These are phyloP conservation scores for Boleophthalmus pectinirostris DNA, from an alignment of 2,113 vertebrate genomes.

Conservation along the genomic window DNA sequence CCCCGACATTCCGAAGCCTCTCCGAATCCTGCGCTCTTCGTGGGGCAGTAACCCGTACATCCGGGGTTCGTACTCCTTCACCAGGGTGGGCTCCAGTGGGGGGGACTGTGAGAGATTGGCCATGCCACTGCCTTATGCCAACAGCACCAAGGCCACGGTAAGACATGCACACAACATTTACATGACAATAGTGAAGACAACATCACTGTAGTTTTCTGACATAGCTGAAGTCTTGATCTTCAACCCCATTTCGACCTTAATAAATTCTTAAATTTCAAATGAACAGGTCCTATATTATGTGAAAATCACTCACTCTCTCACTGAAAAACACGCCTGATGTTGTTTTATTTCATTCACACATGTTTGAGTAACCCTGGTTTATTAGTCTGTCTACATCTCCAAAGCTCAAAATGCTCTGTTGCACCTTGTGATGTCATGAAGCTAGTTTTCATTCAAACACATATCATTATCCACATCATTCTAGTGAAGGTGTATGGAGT, in stretches of 20 bases:
- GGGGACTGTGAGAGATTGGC: slow-evolving; percentile 91
- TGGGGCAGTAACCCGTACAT: slow-evolving; percentile 96
- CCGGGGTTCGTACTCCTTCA: slow-evolving; percentile 96
- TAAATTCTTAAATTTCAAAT: neutral
- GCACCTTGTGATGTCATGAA: no score
- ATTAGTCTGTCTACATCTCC: no score
- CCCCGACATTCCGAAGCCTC: slow-evolving; percentile 96
- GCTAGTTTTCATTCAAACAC: no score
- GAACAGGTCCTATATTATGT: no score
- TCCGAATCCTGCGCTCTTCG: slow-evolving; percentile 91
- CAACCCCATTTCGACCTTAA: neutral
- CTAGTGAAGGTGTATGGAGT: no score
- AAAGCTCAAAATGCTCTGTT: no score
- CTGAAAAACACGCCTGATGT: no score
- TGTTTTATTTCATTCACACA: no score
- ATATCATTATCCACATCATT: no score
- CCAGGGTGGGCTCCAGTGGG: slow-evolving; percentile 93
- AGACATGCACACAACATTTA: slow-evolving; percentile 41
- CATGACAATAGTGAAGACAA: neutral
- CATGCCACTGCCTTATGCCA: slow-evolving; percentile 90
- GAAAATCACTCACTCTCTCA: no score
- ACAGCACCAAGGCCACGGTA: slow-evolving; percentile 92
- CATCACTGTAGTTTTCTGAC: neutral
- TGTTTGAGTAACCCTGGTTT: no score
- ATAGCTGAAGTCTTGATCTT: neutral